Evolutionary conservation across 2,888 invertebrate species (phyloP).

Genomic region (Pycnomerus fuliginosus): DNA sequence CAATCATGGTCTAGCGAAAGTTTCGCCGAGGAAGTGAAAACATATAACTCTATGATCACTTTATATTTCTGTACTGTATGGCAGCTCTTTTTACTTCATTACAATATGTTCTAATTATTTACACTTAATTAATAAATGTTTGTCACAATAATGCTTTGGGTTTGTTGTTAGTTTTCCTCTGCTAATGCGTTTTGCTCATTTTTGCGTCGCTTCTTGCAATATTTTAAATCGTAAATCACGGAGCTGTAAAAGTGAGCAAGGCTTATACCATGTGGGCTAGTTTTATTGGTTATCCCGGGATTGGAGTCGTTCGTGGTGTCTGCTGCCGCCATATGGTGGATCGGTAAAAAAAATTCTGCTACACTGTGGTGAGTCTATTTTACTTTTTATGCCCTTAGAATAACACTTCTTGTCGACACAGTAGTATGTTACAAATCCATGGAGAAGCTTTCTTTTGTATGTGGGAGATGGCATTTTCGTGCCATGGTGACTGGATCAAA

Average conservation of each 20-base stretch:
- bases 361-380: constrained; percentile 54
- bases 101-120: constrained; percentile 51
- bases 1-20: constrained; percentile 46
- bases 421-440: constrained; percentile 17
- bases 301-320: constrained; percentile 52
- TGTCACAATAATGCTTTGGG: constrained; percentile 56
- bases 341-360: constrained; percentile 51
- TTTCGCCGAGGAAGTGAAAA: constrained; percentile 30
- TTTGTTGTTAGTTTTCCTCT: constrained; percentile 53
- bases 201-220: constrained; percentile 17
- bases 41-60: constrained; percentile 37
- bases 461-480: constrained; percentile 34
- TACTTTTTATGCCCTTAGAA: constrained; percentile 42
- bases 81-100: constrained; percentile 42
- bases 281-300: constrained; percentile 49
- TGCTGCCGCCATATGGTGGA: constrained; percentile 51
- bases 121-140: constrained; percentile 55
- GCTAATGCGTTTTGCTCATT: constrained; percentile 41
- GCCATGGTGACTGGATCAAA: constrained; percentile 26
- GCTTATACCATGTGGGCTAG: constrained; percentile 47
- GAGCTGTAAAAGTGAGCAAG: constrained; percentile 39
- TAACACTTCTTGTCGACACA: constrained; percentile 29
- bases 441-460: constrained; percentile 33
- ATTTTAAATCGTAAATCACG: constrained; percentile 3
- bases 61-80: constrained; percentile 44